Base-by-base conservation (phyloP, 2,113 vertebrate species). In the Theristicus caerulescens region DNA sequence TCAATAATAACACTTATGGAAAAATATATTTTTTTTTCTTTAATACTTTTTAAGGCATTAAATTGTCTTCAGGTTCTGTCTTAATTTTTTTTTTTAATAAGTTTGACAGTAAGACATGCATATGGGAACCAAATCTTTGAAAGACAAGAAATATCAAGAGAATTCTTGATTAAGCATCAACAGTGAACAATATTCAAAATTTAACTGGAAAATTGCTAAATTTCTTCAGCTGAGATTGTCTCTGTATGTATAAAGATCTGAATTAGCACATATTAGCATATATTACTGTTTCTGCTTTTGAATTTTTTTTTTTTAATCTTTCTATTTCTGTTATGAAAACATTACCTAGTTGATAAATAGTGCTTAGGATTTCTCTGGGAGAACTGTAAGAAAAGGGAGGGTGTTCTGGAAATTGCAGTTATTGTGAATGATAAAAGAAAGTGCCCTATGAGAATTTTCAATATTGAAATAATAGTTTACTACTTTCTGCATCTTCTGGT, bases 261-360 rank as follows among this genome's bases (percentile, higher is more conserved):
- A 82, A 90, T 85, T 85, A 90, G 7, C 70, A 95, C 36, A 79
- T 79, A 92, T 94, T 90, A 90, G 2, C 51, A 93, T 85, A 51
- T 24, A 82, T 95, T 85, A 79, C 55, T 54, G 6, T 32, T 88
- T 91, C 34, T 79, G 32, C n/a, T 46, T 74, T 55, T 54, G 40
- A 81, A 72, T 29, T 9, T 9, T 27, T n/a, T n/a, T 67, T 64
- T 94, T 77, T 78, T 11, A 11, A 66, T 84, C 8, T 87, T 70
- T 88, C 25, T 61, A 25, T 82, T 94, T 95, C 64, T 84, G 26
- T 59, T 79, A 59, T 36, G n/a, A 82, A 87, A 90, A 88, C 42
- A 59, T 64, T 76, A 57, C 10, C 16, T 57, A 61, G 52, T 22
- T 77, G n/a, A 80, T 69, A 82, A 93, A 61, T 25, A 79, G 17